Evolutionary conservation across 2,113 vertebrate species (phyloP).

Genomic region (Phylloscopus whistleri): DNA sequence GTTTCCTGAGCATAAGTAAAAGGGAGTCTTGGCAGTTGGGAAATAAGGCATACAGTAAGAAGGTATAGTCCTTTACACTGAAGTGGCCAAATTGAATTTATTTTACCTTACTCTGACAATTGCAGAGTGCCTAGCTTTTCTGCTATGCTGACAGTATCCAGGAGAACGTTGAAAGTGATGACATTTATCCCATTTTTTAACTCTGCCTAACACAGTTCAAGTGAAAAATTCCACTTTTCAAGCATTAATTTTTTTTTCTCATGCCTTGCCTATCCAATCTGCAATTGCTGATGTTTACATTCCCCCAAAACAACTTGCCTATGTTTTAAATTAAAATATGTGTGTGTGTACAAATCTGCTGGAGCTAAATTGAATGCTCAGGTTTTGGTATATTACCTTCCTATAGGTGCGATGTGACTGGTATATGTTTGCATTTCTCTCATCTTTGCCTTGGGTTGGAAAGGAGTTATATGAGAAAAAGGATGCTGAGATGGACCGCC

Average conservation of each 20-base stretch:
- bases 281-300: neutral
- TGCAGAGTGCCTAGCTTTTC: neutral
- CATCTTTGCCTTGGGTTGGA: slow-evolving; percentile 95
- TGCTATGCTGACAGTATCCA: neutral
- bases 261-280: neutral
- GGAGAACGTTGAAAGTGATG: neutral
- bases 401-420: slow-evolving; percentile 92
- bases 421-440: slow-evolving; percentile 93
- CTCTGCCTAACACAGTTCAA: neutral
- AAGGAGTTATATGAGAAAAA: slow-evolving; percentile 98
- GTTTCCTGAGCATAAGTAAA: neutral
- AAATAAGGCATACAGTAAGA: neutral
- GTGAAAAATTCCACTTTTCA: neutral
- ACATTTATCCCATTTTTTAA: neutral
- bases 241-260: neutral
- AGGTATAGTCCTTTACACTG: neutral
- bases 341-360: rapidly evolving
- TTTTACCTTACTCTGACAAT: neutral
- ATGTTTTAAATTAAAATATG: neutral
- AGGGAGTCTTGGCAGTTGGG: neutral
- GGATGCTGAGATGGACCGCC: slow-evolving; percentile 95
- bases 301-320: neutral
- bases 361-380: neutral
- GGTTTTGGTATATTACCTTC: neutral
- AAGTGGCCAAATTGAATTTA: neutral